These are phyloP conservation scores for Megathymus violae DNA, from an alignment of 1,140 invertebrate species.

Conservation along the genomic window DNA sequence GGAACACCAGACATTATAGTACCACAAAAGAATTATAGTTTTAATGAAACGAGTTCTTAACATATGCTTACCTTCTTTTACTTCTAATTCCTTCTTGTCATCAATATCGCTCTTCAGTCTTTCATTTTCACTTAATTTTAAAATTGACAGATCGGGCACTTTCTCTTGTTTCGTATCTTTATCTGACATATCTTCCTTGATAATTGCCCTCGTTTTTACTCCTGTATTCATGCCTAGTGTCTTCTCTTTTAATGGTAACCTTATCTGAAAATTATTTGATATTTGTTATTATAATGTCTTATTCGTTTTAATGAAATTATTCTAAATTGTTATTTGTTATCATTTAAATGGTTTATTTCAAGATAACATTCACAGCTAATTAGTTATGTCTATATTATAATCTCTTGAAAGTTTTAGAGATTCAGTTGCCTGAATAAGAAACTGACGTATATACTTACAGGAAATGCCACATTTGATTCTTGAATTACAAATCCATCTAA, in stretches of 20 bases:
- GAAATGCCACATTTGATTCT: conserved; percentile 74
- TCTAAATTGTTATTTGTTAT: no score
- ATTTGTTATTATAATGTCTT: no score
- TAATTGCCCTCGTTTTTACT: conserved; percentile 26
- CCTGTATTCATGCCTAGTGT: conserved; percentile 46
- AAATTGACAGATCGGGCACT: conserved; percentile 32
- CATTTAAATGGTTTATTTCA: no score
- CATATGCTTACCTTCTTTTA: conserved; percentile 36
- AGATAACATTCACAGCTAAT: no score
- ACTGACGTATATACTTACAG: conserved; percentile 60
- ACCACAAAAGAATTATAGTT: no score
- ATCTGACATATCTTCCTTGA: conserved; percentile 29
- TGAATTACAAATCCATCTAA: conserved; percentile 75
- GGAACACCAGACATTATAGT: no score
- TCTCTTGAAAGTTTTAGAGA: no score
- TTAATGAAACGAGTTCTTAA: no score
- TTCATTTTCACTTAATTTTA: conserved; percentile 38
- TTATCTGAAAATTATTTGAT: conserved; percentile 54
- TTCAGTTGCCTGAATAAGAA: no score
- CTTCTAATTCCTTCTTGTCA: conserved; percentile 34
- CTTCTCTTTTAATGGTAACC: conserved; percentile 63
- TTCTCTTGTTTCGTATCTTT: conserved; percentile 21
- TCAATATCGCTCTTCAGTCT: conserved; percentile 35
- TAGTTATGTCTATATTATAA: no score
- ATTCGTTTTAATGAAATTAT: no score